Base-by-base conservation (phyloP, 64 coral and sea anemone species). In the Pachyseris speciosa region DNA sequence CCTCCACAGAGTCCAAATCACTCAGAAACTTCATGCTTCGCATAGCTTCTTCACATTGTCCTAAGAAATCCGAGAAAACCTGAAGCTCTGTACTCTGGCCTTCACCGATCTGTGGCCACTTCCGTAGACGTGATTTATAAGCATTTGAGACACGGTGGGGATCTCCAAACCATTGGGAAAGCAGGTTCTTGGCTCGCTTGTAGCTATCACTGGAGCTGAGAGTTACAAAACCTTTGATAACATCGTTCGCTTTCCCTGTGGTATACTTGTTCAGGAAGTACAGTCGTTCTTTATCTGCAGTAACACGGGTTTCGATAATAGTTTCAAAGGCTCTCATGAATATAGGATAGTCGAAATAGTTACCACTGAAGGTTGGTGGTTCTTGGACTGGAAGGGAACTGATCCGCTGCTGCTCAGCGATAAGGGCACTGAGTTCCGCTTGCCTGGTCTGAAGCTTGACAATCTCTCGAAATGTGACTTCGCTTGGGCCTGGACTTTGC, bases 1-100 rank as follows among this genome's bases (percentile, higher is more conserved):
- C 45, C 24, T 90, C 74, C 34, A 63, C 67, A 2, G 88, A 90
- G 13, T 90, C 17, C 12, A 90, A 31, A 4, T 90, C 88, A 22
- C 48, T 47, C 61, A 90, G 47, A 16, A 64, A 69, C 2, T 81
- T 8, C 44, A 90, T 80, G 10, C 9, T 74, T 75, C 73, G 55
- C 86, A 88, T 88, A 0, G 86, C 86, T 75, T 52, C 49, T 36
- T 88, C 69, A 48, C 86, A 88, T 0, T 34, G 44, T 1, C 72
- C 53, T 9, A 84, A 29, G 37, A 84, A 84, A 24, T 84, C 81
- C 10, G 81, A 67, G 4, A 65, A 84, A 17, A 37, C 31, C 52
- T 2, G 64, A 3, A 9, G 2, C 31, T 2, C 6, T 67, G n/a
- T n/a, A n/a, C n/a, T 16, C 53, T 65, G 31, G 63, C 81, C 37